Base-by-base conservation (phyloP, 2,888 invertebrate species). In the Zygothrica quintamaculata region DNA sequence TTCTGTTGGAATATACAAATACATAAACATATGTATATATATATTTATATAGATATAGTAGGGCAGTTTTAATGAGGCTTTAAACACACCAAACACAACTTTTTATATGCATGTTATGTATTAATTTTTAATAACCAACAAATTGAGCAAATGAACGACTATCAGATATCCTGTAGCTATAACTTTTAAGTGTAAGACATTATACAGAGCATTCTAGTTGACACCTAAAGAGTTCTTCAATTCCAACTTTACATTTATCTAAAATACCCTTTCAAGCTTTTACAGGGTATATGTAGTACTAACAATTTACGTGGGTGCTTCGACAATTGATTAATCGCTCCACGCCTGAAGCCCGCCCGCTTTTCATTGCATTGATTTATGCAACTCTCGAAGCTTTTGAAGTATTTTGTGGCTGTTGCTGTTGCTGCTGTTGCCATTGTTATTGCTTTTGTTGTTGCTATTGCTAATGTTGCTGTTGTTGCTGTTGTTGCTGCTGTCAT, bases 251-350 rank as follows among this genome's bases (percentile, higher is more conserved):
- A n/a, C n/a, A n/a, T n/a, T n/a, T n/a, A n/a, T n/a, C n/a, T n/a
- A n/a, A n/a, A n/a, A n/a, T 15, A 31, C 40, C 40, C 46, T 43
- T 37, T 9, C 12, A 22, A 3, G 46, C 26, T 9, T 3, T 42
- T 33, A n/a, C 25, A 33, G 42, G 42, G 65, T 39, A 51, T 50
- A n/a, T 8, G 9, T n/a, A 18, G 44, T 25, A 18, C n/a, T 22
- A 40, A 52, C 61, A 9, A 44, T 53, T 39, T n/a, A 36, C 13
- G 70, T 78, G 80, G 84, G 84, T 80, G 77, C 60, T 44, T 16
- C 50, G 29, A 29, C 65, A 58, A 70, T 58, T 77, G 74, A 80
- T 84, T 74, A 84, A 84, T 86, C 73, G 50, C 36, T 40, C 51
- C 48, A 51, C 11, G 62, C 53, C 39, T 56, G 34, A 50, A 61